Percentiles rank a stretch among this genome's conserved stretches.
phyloP scores from a whole-genome alignment of 2,888 invertebrate species.

The Meganola albula region DNA sequence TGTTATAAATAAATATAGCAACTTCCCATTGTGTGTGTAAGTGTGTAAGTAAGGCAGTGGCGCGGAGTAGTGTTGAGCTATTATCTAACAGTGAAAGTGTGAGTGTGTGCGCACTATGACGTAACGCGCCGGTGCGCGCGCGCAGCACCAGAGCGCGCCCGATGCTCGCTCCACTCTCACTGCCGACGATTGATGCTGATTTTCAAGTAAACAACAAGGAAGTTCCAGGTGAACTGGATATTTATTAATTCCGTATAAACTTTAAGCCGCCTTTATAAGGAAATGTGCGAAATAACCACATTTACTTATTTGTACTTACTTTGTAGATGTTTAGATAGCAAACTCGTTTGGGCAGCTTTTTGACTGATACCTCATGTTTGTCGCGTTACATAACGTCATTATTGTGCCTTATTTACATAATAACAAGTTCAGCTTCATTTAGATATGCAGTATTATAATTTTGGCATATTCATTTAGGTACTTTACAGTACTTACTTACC shows the following conservation, averaged over 20 bases:
- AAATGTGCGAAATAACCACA: conserved; percentile 29
- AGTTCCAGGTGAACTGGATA: conserved; percentile 50
- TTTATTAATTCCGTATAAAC: conserved; percentile 41
- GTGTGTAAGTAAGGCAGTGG: conserved; percentile 72
- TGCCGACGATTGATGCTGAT: conserved; percentile 51
- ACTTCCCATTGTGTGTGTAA: conserved; percentile 65
- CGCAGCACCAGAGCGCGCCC: conserved; percentile 22
- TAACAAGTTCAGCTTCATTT: no score
- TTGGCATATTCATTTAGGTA: no score
- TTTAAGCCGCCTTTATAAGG: conserved; percentile 32
- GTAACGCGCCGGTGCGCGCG: conserved; percentile 49
- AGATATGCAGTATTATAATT: conserved; percentile 15
- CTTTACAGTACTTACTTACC: no score
- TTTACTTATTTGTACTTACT: conserved; percentile 25
- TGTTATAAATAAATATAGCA: conserved; percentile 41
- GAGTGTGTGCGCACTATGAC: conserved; percentile 68
- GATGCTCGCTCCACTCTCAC: conserved; percentile 55
- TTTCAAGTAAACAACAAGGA: conserved; percentile 60
- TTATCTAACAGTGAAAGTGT: conserved; percentile 76
- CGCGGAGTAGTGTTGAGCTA: conserved; percentile 56
- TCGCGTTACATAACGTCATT: conserved; percentile 21
- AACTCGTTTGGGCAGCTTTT: conserved; percentile 48
- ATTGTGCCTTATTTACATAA: conserved; percentile 31
- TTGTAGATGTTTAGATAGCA: conserved; percentile 29
- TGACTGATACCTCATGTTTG: conserved; percentile 22